Base-by-base conservation (phyloP, 1,140 invertebrate species). In the Diploscapter pachys region DNA sequence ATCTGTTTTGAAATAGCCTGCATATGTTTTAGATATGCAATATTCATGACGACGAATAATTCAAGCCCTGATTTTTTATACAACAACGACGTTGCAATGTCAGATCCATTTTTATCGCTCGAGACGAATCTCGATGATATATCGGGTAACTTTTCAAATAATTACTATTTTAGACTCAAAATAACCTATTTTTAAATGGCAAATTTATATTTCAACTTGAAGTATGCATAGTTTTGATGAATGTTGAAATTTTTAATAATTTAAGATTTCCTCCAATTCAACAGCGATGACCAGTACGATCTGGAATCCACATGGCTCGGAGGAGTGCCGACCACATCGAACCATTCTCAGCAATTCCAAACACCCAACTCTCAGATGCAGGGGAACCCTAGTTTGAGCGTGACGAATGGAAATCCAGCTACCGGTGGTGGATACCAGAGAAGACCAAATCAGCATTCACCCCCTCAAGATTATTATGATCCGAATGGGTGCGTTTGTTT, bases 81-180 rank as follows among this genome's bases (percentile, higher is more conserved):
- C 49, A 54, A 66, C 11, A 72, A 59, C 65, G 71, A 75, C 31
- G 64, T 66, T n/a, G 62, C 71, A 13, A 72, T 77, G 59, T 68
- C 55, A 52, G 76, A 77, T 64, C 76, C 76, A 4, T 77, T 77
- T 63, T 72, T 77, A 8, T 77, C 76, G 48, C 61, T 77, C 63
- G 76, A 78, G 51, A 77, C 76, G 3, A 73, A 77, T 53, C 59
- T 77, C 5, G 76, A 77, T 59, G 76, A 77, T 63, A 72, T 77
- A n/a, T 65, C 73, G 8, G 75, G 76, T 77, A 8, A 51, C 65
- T 73, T 65, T 53, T 65, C 9, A 31, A 31, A 31, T 31, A 31
- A 31, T 31, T 31, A 31, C 31, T 31, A 31, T 31, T 31, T 31
- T 31, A 31, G 31, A 31, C 31, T 31, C 31, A 31, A 31, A 31